These are phyloP conservation scores for Phoxinus dragarum DNA, from an alignment of 2,797 vertebrate genomes.

Conservation along the genomic window DNA sequence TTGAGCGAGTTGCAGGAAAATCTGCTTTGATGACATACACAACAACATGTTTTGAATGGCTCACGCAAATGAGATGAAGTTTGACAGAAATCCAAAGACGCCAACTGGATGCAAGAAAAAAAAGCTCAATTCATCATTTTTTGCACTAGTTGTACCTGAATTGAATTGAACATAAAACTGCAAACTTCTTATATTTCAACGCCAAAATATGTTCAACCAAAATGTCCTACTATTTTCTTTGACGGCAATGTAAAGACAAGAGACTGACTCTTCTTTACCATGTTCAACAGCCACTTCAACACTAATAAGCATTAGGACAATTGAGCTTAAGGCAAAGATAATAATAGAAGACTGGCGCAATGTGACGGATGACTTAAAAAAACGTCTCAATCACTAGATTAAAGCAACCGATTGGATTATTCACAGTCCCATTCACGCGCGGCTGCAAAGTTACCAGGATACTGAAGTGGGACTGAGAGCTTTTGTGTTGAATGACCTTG, in stretches of 20 bases:
- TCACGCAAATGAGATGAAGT: neutral
- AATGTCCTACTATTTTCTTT: neutral
- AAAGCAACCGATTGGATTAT: conserved; percentile 44
- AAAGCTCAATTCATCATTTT: neutral
- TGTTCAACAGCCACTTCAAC: conserved; percentile 2
- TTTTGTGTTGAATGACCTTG: conserved; percentile 60
- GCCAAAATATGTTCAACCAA: neutral
- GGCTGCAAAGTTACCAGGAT: conserved; percentile 38
- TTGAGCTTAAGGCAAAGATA: neutral
- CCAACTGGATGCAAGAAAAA: neutral
- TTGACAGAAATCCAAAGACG: neutral
- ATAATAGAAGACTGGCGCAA: conserved; percentile 13
- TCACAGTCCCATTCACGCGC: conserved; percentile 43
- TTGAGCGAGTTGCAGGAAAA: neutral
- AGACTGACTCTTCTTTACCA: neutral
- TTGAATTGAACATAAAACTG: neutral
- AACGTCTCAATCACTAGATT: conserved; percentile 50
- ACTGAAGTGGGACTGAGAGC: conserved; percentile 31
- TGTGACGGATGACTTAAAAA: conserved; percentile 40
- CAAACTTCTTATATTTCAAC: neutral
- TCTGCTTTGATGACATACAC: conserved; percentile 10
- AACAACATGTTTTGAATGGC: neutral
- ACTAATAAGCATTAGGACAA: conserved; percentile 28
- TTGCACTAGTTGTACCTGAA: neutral
- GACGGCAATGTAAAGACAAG: neutral